phyloP scores from a whole-genome alignment of 2,888 invertebrate species.

The Leucania comma region DNA sequence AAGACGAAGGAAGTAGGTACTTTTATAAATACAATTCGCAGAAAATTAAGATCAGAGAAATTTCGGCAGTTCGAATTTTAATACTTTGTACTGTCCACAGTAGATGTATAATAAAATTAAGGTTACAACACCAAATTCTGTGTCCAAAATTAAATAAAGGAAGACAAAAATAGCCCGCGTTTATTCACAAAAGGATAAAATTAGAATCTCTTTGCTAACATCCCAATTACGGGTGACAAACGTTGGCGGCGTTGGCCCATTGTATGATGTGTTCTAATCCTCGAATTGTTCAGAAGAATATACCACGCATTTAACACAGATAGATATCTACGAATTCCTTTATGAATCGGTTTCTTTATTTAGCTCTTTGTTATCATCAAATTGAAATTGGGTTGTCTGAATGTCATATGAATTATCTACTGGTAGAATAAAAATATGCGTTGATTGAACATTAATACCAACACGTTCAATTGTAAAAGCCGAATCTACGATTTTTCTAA shows the following conservation, averaged over 20 bases:
- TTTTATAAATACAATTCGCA: neutral
- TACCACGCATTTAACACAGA: slow-evolving; percentile 17
- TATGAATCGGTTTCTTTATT: slow-evolving; percentile 20
- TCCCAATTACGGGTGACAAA: slow-evolving; percentile 36
- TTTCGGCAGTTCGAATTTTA: neutral
- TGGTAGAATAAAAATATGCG: neutral
- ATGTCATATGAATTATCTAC: slow-evolving; percentile 9
- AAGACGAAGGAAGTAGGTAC: neutral
- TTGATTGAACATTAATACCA: neutral
- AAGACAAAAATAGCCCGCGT: slow-evolving; percentile 26
- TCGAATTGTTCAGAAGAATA: slow-evolving; percentile 17
- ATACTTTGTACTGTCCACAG: neutral
- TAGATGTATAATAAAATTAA: neutral
- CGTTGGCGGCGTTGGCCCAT: neutral
- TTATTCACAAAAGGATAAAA: slow-evolving; percentile 23
- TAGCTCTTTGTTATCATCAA: neutral
- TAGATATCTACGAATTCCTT: slow-evolving; percentile 24
- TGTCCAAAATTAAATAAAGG: slow-evolving; percentile 12
- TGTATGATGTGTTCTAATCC: slow-evolving; percentile 10
- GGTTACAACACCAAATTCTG: neutral
- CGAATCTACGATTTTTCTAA: neutral
- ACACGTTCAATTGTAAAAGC: neutral
- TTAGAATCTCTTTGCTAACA: slow-evolving; percentile 27
- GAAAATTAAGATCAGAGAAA: neutral
- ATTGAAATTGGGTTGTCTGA: neutral